Base-by-base conservation (phyloP, 2,888 invertebrate species). In the Frankliniella intonsa region DNA sequence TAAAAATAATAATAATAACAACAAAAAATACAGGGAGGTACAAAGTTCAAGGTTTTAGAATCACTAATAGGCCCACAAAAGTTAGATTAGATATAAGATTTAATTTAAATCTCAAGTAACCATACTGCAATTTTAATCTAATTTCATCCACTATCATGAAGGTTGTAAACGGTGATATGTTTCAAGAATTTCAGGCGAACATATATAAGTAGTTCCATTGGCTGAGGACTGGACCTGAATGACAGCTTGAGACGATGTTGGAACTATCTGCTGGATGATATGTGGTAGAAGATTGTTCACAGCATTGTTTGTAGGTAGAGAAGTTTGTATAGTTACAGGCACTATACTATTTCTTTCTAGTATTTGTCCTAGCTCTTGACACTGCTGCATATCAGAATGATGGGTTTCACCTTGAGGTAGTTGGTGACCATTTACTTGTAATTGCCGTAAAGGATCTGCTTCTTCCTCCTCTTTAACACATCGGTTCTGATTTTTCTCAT, bases 171-270 rank as follows among this genome's bases (percentile, higher is more conserved):
- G 69, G 0, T 22, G 69, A 76, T 76, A 76, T 76, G 69, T 76
- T 76, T 76, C 69, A 76, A 76, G 22, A 25, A 76, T 25, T 76
- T 76, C 69, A 0, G 69, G 69, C 2, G 69, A 76, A 76, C 69
- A 76, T 25, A 76, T 25, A 22, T 76, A 76, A 11, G 69, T 76
- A 8, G 69, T 76, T 76, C 69, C 69, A 22, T 76, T 76, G 8
- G 69, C 69, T 76, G 69, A 22, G 25, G 69, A 76, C 69, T 76
- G 69, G 25, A 76, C 25, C 25, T 76, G 69, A 25, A 76, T 76
- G 9, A 76, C 69, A 25, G 69, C 69, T 22, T 22, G 22, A 8
- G 69, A 76, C 8, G 69, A 76, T 25, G 69, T 25, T 12, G 69
- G 69, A 76, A 76, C 69, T 25, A 76, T 76, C 22, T 76, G 69